Evolutionary conservation across 2,888 invertebrate species (phyloP), one percentile per base, ranked within the genome.

Genomic region (Eumerus sabulonum): DNA sequence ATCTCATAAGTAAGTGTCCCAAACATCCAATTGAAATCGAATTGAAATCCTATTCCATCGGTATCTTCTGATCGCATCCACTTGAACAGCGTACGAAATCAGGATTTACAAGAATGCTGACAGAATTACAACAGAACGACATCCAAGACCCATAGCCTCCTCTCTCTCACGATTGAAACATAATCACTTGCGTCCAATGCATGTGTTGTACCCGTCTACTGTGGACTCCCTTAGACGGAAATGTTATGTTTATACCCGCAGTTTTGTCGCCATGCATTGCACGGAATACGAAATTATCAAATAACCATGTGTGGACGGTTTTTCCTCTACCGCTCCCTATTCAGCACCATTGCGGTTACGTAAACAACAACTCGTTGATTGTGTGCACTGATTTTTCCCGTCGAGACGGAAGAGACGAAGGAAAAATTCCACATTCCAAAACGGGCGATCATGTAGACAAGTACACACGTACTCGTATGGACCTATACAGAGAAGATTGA

Each of bases 231-330:
- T 63, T 64, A 59, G 79, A 79, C 74, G 79, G 74, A 79, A 79
- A 74, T 66, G 60, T 54, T 60, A 57, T 63, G 27, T 27, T 27
- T 27, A 27, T 66, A 66, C 51, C 50, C 68, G 47, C 50, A 57
- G 54, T 57, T 14, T 42, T 63, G 62, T 68, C 73, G 48, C 77
- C 56, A 47, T 63, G 70, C 70, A 54, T 50, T 35, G 77, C 53
- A 44, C 45, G 38, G 68, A 79, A 79, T 79, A 79, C 63, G 42
- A 74, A 74, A 70, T 59, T 51, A 77, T 71, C 71, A 71, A 76
- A 76, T 76, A 71, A 63, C 79, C 68, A 79, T 79, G 60, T 79
- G 79, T 74, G 74, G 79, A 79, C 50, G 45, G 57, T 74, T 73
- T 74, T 64, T 57, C 50, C 7, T 27, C 27, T 27, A 4, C n/a